These are phyloP conservation scores for Cyclophora albipunctata DNA, from an alignment of 2,888 invertebrate species.

Conservation along the genomic window DNA sequence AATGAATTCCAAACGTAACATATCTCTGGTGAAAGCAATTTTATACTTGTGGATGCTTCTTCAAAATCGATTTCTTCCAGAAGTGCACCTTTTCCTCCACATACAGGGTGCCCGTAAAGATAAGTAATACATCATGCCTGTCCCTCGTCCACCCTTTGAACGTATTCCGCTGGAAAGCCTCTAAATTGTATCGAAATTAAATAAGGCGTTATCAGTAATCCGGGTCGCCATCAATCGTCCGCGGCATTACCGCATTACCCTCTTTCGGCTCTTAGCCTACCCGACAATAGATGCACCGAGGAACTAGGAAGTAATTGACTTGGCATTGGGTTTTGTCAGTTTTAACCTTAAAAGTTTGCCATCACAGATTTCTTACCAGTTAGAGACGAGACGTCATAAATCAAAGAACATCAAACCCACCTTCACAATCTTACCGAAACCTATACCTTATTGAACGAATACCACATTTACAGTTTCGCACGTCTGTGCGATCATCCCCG, in stretches of 20 bases:
- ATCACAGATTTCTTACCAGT: not conserved
- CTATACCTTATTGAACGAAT: not conserved
- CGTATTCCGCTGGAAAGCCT: slow-evolving; percentile 14
- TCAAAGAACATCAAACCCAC: not conserved
- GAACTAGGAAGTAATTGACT: slow-evolving; percentile 19
- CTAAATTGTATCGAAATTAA: slow-evolving; percentile 38
- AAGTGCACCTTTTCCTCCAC: too few species aligned
- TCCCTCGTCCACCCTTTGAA: slow-evolving; percentile 26
- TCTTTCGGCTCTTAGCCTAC: slow-evolving; percentile 33
- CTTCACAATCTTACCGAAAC: too few species aligned
- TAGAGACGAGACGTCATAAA: not conserved
- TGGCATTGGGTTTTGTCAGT: slow-evolving; percentile 9
- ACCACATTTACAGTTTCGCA: not conserved
- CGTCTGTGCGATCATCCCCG: not conserved
- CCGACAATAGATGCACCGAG: slow-evolving; percentile 17
- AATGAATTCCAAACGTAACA: too few species aligned
- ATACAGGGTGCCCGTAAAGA: too few species aligned
- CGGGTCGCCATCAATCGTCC: slow-evolving; percentile 47
- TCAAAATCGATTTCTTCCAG: too few species aligned
- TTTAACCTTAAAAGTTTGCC: not conserved
- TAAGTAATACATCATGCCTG: slow-evolving; percentile 3
- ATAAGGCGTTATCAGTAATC: slow-evolving; percentile 57
- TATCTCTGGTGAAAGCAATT: too few species aligned
- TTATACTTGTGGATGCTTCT: too few species aligned
- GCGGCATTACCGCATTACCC: slow-evolving; percentile 43